Base-by-base conservation (phyloP, 1,140 invertebrate genomes). In the Drosophila pseudoananassae region DNA sequence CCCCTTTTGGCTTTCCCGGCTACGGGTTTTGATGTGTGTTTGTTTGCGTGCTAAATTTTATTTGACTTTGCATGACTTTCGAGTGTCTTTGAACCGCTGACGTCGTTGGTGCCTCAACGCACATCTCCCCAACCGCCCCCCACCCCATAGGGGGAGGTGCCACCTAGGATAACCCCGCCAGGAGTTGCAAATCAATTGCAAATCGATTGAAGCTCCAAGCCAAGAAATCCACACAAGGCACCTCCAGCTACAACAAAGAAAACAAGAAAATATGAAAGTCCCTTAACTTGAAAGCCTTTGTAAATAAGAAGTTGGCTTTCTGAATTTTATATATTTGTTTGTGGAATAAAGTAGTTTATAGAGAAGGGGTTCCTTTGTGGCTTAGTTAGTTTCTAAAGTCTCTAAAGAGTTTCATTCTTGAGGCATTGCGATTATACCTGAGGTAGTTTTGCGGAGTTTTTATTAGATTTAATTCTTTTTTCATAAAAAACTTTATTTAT, bases 61-160 rank as follows among this genome's bases (percentile, higher is more conserved):
- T 79, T 79, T 81, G 76, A 81, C 78, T 79, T 81, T 80, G 78
- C 76, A 76, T 76, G 78, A 81, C 78, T 79, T 81, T 80, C 71
- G 76, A 36, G 65, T 79, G 72, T 72, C 76, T 76, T 76, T 79
- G 56, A 76, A 76, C 71, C 56, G 29, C 29, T 46, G 43, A 38
- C 29, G 7, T 4, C 4, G 52, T 7, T 46, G 15, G 40, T n/a
- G 15, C 38, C n/a, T 5, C 38, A 8, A 14, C 6, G 8, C 14
- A 33, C 38, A n/a, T n/a, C 8, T 36, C 7, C 4, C 9, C 14
- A 14, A 5, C 31, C 31, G 6, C 9, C 49, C 10, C 3, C 40
- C 15, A n/a, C 14, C 7, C n/a, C 38, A 3, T 0, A 31, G 8
- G 8, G 3, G 38, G 43, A 15, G 12, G 15, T 27, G 15, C 43